Evolutionary conservation across 2,797 vertebrate genomes (phyloP), one percentile per base, ranked within the genome.

Genomic region (Helicolenus hilgendorfi): DNA sequence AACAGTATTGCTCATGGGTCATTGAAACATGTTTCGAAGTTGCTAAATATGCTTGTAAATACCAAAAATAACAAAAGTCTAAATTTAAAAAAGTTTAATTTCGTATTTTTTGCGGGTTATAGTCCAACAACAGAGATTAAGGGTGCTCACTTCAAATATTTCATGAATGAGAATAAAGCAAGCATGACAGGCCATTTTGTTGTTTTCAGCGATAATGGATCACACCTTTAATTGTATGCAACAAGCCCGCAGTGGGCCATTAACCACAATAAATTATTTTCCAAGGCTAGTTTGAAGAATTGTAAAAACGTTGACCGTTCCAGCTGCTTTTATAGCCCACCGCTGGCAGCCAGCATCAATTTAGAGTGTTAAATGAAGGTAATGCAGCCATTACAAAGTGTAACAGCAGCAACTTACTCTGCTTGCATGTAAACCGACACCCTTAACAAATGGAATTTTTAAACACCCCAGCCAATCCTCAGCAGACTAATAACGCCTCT

Each of bases 181-280:
- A 86, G 81, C 83, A 56, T 77, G 93, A 95, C 89, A 86, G 92
- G 79, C 83, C 65, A 77, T 88, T 94, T 93, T 88, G 85, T 94
- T 92, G 83, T 88, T 92, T 88, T 80, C 59, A 13, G 81, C 53
- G 1, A 82, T 91, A 95, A 94, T 93, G 82, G 90, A 96, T 95
- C 80, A 79, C 72, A 49, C 13, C 85, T 91, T 94, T 96, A 96
- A 95, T 95, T 93, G 88, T 53, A 89, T 90, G 91, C 94, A 95
- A 93, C 92, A 94, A 71, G 82, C 86, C 88, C 31, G 79, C 87
- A 90, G 86, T 75, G 94, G 93, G 27, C 83, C 94, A 95, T 96
- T 96, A 96, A 94, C 72, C 93, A 88, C 85, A 75, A 87, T 94
- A 91, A 93, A 95, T 96, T 70, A 94, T 95, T 91, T 95, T 95